These are phyloP conservation scores for Pyrochroa serraticornis DNA, from an alignment of 2,888 invertebrate genomes.

Conservation along the genomic window DNA sequence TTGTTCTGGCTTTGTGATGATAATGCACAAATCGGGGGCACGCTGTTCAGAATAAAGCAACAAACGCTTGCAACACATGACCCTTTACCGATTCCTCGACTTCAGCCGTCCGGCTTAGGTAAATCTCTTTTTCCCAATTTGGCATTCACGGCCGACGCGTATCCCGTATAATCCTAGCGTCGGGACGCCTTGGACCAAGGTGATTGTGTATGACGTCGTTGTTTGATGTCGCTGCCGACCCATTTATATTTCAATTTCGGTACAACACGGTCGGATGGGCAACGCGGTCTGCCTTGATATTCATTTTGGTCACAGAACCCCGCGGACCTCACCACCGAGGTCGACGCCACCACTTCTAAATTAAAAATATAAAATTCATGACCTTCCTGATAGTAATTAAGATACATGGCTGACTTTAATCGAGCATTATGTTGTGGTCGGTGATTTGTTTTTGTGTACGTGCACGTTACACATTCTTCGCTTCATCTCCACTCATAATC, in stretches of 20 bases:
- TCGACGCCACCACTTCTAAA: slow-evolving; percentile 14
- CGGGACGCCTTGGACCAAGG: background rate
- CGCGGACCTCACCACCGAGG: background rate
- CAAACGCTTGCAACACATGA: slow-evolving; percentile 24
- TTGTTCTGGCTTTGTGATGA: slow-evolving; percentile 28
- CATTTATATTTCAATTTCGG: slow-evolving; percentile 26
- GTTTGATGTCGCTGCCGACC: slow-evolving; percentile 19
- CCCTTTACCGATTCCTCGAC: slow-evolving; percentile 25
- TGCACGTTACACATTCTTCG: no score
- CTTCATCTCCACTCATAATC: no score
- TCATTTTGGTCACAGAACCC: slow-evolving; percentile 9
- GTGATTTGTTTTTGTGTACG: no score
- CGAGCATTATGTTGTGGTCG: slow-evolving; percentile 4
- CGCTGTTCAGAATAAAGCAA: slow-evolving; percentile 17
- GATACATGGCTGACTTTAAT: slow-evolving; percentile 25
- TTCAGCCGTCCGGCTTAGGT: slow-evolving; percentile 29
- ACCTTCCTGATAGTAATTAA: slow-evolving; percentile 29
- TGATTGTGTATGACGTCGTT: slow-evolving; percentile 19
- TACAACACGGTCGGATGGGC: slow-evolving; percentile 8
- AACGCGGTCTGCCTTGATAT: slow-evolving; percentile 2
- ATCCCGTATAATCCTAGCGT: slow-evolving; percentile 8
- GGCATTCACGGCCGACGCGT: slow-evolving; percentile 29
- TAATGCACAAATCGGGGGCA: slow-evolving; percentile 27
- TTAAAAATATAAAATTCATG: slow-evolving; percentile 31
- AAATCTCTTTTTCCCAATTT: slow-evolving; percentile 35